A percentile compares a stretch with the other conserved stretches of the same genome.
phyloP scores from a whole-genome alignment of 2,113 vertebrate genomes.

The Calyptommatus sinebrachiatus region DNA sequence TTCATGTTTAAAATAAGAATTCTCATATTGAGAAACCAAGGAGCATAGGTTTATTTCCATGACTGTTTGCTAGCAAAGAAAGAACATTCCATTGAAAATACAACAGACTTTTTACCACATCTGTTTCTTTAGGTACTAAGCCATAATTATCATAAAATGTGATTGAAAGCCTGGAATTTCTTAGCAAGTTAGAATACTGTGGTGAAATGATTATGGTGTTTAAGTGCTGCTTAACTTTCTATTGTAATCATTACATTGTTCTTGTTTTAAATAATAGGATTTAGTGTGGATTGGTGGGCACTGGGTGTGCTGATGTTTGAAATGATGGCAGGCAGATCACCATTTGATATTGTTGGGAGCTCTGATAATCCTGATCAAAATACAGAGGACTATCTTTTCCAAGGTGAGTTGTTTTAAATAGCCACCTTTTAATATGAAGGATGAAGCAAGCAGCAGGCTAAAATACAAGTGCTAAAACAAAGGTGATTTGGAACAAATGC shows the following conservation, averaged over 20 bases:
- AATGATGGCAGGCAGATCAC: constrained; percentile 98
- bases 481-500: not conserved
- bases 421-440: too few species aligned
- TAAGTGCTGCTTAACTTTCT: not conserved
- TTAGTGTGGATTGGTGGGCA: constrained; percentile 99
- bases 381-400: constrained; percentile 98
- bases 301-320: constrained; percentile 98
- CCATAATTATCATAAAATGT: not conserved
- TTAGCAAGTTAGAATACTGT: not conserved
- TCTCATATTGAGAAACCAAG: too few species aligned
- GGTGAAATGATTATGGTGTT: not conserved
- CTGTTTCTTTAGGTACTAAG: not conserved
- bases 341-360: constrained; percentile 96
- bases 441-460: not conserved
- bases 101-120: not conserved
- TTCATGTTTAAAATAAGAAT: not conserved
- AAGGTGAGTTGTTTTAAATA: constrained; percentile 74
- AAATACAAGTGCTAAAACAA: not conserved
- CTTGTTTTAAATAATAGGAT: constrained; percentile 72
- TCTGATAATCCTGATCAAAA: constrained; percentile 99
- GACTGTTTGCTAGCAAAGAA: not conserved
- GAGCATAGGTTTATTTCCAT: too few species aligned
- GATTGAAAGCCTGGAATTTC: not conserved
- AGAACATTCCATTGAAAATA: not conserved
- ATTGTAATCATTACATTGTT: not conserved